Evolutionary conservation across 2,888 invertebrate genomes (phyloP), one percentile per base, ranked within the genome.

Genomic region (Oscheius myriophilus): DNA sequence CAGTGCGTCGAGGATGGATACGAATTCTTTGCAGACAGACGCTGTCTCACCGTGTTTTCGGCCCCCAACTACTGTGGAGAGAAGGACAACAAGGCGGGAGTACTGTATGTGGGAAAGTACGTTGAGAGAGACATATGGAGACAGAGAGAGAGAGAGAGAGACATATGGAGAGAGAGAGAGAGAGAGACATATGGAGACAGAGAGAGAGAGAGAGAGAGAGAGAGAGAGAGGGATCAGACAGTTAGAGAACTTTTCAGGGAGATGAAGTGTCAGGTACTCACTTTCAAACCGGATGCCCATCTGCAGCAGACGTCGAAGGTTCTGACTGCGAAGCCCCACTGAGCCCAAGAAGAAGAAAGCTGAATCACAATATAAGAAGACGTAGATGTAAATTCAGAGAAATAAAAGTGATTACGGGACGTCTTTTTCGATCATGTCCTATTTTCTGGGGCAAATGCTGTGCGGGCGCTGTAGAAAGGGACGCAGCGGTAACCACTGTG

Each of bases 51-150:
- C 26, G 66, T 79, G 45, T 79, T 79, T 77, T 76, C 79, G 14
- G 79, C 79, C 14, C 79, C 79, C 41, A 72, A 73, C 69, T 79
- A 79, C 58, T 79, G 78, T 46, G 79, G 79, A 42, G 53, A 66
- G 42, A 21, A 43, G 21, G 39, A 66, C 43, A 66, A 66, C 43
- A 16, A 33, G n/a, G 66, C 66, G 9, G 66, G 57, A 2, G 43
- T 66, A 9, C 51, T 66, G 18, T 46, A 61, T 26, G 46, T 61
- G 16, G 18, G 11, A 3, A 43, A 23, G 61, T 57, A n/a, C n/a
- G n/a, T n/a, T n/a, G n/a, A n/a, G n/a, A n/a, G n/a, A n/a, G n/a
- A n/a, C n/a, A n/a, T n/a, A n/a, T n/a, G n/a, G n/a, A n/a, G 41
- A 39, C 4, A 23, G 26, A 7, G 46, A 33, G 33, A 33, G 33